Conservation (phyloP, 2,113 vertebrate species). For the Cnemophilus loriae region DNA sequence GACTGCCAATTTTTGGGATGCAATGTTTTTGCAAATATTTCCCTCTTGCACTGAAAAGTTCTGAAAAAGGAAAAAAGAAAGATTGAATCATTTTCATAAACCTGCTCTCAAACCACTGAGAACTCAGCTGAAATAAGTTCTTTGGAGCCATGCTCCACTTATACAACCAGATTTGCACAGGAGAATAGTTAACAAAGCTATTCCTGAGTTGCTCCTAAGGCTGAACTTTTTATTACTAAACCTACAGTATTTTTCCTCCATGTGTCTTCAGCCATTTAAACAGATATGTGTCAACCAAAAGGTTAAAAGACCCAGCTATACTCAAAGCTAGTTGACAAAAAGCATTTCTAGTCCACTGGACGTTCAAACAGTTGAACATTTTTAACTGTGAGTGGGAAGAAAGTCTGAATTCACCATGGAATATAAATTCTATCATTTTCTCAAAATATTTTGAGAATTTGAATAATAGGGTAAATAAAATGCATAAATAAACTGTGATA, state of each 20-base stretch:
- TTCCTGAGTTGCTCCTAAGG: background rate
- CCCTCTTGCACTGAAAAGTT: background rate
- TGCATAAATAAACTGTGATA: background rate
- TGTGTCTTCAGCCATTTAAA: background rate
- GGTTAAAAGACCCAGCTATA: background rate
- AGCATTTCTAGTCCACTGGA: background rate
- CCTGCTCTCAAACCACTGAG: background rate
- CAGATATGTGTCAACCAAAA: background rate
- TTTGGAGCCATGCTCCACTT: background rate
- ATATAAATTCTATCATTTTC: background rate
- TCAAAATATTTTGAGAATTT: background rate
- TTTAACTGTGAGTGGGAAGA: background rate
- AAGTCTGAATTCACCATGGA: background rate
- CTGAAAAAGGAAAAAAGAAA: background rate
- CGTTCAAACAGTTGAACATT: background rate
- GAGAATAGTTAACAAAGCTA: background rate
- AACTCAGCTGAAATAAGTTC: background rate
- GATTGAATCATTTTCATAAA: background rate
- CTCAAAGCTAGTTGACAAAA: background rate
- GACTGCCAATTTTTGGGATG: background rate
- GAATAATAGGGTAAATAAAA: background rate
- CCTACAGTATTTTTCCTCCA: background rate
- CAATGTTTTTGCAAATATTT: background rate
- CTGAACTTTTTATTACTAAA: background rate
- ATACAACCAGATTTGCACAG: background rate